These are phyloP conservation scores for Tanypteryx hageni DNA, from an alignment of 2,888 invertebrate species.

Conservation along the genomic window DNA sequence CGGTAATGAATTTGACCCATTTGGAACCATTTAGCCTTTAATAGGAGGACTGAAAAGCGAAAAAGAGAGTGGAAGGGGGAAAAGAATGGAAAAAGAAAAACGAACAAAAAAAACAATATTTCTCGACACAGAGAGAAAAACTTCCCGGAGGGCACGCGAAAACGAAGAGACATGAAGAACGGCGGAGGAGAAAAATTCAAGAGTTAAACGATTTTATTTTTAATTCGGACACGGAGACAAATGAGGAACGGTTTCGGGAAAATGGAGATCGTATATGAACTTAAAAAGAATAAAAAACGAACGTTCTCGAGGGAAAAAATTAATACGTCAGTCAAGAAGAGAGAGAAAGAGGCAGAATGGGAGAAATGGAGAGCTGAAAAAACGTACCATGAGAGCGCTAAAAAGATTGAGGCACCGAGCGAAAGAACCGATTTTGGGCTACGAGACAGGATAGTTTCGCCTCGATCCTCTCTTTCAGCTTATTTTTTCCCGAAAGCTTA, in stretches of 20 bases:
- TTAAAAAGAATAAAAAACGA: background rate
- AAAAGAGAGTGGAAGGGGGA: background rate
- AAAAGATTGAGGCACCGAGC: background rate
- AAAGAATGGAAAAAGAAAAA: background rate
- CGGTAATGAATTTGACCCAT: constrained; percentile 20
- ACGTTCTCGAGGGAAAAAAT: background rate
- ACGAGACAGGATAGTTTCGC: background rate
- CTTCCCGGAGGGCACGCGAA: background rate
- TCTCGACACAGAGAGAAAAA: background rate
- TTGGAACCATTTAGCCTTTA: background rate
- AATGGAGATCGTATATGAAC: background rate
- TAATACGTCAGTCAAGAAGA: background rate
- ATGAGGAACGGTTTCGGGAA: background rate
- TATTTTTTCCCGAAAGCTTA: constrained; percentile 16
- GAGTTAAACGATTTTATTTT: background rate
- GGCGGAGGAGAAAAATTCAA: background rate
- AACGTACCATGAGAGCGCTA: background rate
- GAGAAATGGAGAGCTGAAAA: background rate
- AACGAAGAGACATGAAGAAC: background rate
- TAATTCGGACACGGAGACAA: background rate
- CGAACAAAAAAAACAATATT: too few species aligned
- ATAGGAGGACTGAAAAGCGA: background rate
- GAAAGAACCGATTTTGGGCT: background rate
- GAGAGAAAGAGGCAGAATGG: background rate
- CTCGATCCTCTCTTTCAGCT: background rate